phyloP scores from a whole-genome alignment of 64 coral and sea anemone genomes.

The Montipora efflorescens region DNA sequence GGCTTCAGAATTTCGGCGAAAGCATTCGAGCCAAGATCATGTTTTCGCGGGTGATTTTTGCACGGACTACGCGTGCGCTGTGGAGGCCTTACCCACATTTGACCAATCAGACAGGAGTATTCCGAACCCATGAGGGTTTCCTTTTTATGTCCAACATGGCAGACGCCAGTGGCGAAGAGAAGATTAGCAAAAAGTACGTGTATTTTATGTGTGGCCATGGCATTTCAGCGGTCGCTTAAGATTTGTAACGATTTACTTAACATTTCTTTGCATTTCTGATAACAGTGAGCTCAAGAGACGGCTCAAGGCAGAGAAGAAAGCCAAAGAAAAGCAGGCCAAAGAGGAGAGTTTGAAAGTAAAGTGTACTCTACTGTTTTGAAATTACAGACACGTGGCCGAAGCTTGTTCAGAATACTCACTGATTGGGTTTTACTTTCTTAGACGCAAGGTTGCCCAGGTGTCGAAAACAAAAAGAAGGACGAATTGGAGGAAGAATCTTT shows the following conservation, averaged over 20 bases:
- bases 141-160: conserved; percentile 79
- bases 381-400: conserved; percentile 16
- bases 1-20: not conserved
- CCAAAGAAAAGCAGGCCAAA: conserved; percentile 97
- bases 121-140: conserved; percentile 45
- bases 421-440: conserved; percentile 17
- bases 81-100: conserved; percentile 53
- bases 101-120: conserved; percentile 71
- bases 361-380: not conserved
- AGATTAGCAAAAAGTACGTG: conserved; percentile 92
- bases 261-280: not conserved
- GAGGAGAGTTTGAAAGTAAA: conserved; percentile 65
- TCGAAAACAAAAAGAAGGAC: conserved; percentile 86
- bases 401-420: not conserved
- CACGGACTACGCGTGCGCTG: conserved; percentile 62
- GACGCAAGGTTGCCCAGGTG: conserved; percentile 47
- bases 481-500: conserved; percentile 90
- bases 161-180: conserved; percentile 81
- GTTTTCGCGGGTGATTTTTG: conserved; percentile 53
- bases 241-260: not conserved
- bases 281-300: conserved; percentile 91
- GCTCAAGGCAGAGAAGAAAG: conserved; percentile 95
- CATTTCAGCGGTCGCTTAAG: not conserved
- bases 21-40: not conserved
- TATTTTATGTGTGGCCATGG: not conserved